A percentile compares a stretch with the other conserved stretches of the same genome.
These are phyloP conservation scores for Montipora capricornis DNA, from an alignment of 64 coral and sea anemone species.

Conservation along the genomic window DNA sequence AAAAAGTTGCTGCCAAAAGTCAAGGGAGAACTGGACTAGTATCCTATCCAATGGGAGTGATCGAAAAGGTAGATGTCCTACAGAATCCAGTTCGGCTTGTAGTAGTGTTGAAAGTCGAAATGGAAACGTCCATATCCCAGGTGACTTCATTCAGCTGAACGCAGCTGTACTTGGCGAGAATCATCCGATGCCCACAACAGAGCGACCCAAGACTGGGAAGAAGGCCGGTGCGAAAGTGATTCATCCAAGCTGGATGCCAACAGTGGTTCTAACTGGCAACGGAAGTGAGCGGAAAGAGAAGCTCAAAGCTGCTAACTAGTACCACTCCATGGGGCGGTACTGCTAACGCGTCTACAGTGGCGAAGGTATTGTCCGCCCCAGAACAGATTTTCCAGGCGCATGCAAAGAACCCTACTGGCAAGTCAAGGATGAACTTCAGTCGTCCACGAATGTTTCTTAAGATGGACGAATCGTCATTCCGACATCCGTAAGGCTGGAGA, in stretches of 20 bases:
- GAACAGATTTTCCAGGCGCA: conserved; percentile 19
- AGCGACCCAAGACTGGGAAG: neutral
- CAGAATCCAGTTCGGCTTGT: conserved; percentile 62
- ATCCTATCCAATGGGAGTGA: too few species aligned
- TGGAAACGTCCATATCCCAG: neutral
- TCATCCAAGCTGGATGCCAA: neutral
- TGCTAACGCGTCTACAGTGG: conserved; percentile 36
- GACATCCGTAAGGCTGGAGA: too few species aligned
- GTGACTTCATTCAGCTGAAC: neutral
- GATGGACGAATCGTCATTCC: too few species aligned
- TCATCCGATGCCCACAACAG: neutral
- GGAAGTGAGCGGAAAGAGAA: neutral
- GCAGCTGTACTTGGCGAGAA: neutral
- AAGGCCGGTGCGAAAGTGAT: neutral
- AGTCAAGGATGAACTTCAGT: too few species aligned
- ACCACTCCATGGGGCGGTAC: conserved; percentile 28
- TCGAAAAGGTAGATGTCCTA: neutral
- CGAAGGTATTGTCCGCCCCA: conserved; percentile 29
- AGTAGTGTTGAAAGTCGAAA: conserved; percentile 48
- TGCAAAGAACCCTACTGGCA: neutral
- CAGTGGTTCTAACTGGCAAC: neutral
- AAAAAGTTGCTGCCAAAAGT: neutral
- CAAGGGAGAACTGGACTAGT: too few species aligned
- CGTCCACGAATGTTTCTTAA: too few species aligned
- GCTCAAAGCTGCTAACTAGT: neutral